Percentiles rank a stretch among this genome's conserved stretches.
Conservation (phyloP, 2,113 vertebrate genomes). For the Paralichthys olivaceus region DNA sequence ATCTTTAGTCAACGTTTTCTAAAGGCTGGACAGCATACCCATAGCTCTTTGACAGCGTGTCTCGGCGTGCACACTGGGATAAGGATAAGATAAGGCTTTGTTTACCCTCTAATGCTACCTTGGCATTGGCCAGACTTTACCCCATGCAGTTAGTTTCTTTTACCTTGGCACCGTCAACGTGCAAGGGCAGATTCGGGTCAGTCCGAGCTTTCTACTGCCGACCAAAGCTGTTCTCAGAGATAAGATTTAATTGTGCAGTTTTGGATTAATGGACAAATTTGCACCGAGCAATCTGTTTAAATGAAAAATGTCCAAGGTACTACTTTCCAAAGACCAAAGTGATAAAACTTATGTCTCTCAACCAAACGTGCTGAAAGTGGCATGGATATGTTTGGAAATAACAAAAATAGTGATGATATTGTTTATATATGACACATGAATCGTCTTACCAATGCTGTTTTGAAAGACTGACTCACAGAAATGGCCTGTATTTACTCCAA, state of each 20-base stretch:
- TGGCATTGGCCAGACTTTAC: constrained; percentile 61
- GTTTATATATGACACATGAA: background rate
- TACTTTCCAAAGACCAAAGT: background rate
- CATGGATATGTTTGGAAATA: background rate
- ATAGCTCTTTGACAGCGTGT: constrained; percentile 45
- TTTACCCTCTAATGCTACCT: constrained; percentile 67
- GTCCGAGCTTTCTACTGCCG: constrained; percentile 51
- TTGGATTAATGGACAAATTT: constrained; percentile 35
- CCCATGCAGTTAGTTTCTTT: constrained; percentile 60
- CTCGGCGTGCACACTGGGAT: constrained; percentile 59
- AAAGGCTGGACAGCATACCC: constrained; percentile 53
- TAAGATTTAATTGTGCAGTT: constrained; percentile 47
- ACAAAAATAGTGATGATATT: background rate
- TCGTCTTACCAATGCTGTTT: background rate
- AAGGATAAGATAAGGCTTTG: constrained; percentile 73
- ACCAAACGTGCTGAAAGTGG: background rate
- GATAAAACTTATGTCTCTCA: background rate
- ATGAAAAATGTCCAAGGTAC: background rate
- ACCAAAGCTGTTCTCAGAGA: constrained; percentile 49
- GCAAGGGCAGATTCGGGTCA: constrained; percentile 54
- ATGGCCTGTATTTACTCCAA: constrained; percentile 7
- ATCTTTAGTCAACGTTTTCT: constrained; percentile 61
- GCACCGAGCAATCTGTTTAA: constrained; percentile 21
- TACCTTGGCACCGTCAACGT: constrained; percentile 61
- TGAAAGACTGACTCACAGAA: constrained; percentile 2